These are phyloP conservation scores for Morus bassanus DNA, from an alignment of 2,797 vertebrate species.

Conservation along the genomic window DNA sequence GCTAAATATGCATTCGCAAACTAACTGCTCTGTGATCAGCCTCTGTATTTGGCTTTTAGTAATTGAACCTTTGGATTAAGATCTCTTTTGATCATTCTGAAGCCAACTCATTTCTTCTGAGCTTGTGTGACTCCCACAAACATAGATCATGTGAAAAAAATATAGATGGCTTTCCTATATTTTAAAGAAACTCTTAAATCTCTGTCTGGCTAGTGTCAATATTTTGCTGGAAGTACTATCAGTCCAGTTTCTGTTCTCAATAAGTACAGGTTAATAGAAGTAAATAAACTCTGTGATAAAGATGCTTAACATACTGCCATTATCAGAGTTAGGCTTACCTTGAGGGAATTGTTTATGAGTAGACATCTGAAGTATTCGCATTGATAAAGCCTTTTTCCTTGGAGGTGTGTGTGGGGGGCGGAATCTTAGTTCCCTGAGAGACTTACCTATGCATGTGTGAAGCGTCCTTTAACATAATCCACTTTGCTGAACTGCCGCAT, in stretches of 20 bases:
- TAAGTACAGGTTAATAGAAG: not conserved
- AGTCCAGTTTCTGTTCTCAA: not conserved
- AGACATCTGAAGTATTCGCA: not conserved
- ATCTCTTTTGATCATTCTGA: constrained; percentile 43
- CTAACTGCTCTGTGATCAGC: not conserved
- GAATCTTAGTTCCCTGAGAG: not conserved
- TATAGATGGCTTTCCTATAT: constrained; percentile 33
- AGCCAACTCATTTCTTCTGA: constrained; percentile 11
- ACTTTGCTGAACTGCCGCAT: not conserved
- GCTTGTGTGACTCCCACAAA: not conserved
- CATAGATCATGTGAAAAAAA: constrained; percentile 3
- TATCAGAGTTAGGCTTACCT: not conserved
- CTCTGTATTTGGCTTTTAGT: constrained; percentile 14
- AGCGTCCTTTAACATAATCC: not conserved
- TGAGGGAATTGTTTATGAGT: not conserved
- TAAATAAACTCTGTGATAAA: constrained; percentile 16
- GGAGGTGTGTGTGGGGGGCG: too few relatives aligned
- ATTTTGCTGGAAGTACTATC: not conserved
- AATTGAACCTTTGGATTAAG: not conserved
- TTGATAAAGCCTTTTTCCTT: not conserved
- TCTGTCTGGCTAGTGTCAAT: constrained; percentile 5
- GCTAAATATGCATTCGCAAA: not conserved
- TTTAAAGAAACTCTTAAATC: constrained; percentile 42
- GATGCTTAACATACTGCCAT: not conserved
- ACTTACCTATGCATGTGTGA: not conserved